These are phyloP conservation scores for Eucidaris tribuloides DNA, from an alignment of 35 echinoderm and acorn worm genomes.

Conservation along the genomic window DNA sequence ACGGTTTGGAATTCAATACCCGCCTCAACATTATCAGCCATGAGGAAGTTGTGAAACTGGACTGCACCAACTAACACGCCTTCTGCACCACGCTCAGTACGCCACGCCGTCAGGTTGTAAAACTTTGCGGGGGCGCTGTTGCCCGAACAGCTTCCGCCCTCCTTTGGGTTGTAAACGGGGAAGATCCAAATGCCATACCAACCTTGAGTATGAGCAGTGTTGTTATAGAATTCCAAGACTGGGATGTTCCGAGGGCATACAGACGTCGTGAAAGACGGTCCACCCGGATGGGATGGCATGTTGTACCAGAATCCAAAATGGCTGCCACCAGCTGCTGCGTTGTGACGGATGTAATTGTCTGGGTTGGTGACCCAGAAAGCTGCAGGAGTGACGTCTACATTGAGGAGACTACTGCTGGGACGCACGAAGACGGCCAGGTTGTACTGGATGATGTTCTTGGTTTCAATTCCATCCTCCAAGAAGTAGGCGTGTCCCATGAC, in stretches of 20 bases:
- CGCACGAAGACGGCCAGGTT: slow-evolving; percentile 86
- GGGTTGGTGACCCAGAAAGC: slow-evolving; percentile 96
- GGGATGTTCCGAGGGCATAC: slow-evolving; percentile 85
- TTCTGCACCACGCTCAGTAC: slow-evolving; percentile 86
- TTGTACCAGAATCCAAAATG: slow-evolving; percentile 99
- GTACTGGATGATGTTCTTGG: slow-evolving; percentile 78
- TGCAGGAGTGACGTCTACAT: slow-evolving; percentile 88
- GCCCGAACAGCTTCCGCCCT: slow-evolving; percentile 27
- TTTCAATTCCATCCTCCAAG: slow-evolving; percentile 94
- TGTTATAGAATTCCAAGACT: slow-evolving; percentile 84
- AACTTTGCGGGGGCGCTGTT: slow-evolving; percentile 53
- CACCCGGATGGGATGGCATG: slow-evolving; percentile 53
- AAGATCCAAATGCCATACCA: slow-evolving; percentile 99
- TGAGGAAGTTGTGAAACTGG: slow-evolving; percentile 88
- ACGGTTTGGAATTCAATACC: slow-evolving; percentile 80
- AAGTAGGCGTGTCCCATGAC: slow-evolving; percentile 96
- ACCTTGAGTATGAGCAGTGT: slow-evolving; percentile 72
- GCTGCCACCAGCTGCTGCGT: slow-evolving; percentile 93
- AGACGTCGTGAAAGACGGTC: slow-evolving; percentile 77
- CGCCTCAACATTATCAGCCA: slow-evolving; percentile 70
- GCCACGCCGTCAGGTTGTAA: slow-evolving; percentile 75
- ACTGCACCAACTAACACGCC: slow-evolving; percentile 62
- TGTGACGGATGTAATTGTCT: slow-evolving; percentile 88
- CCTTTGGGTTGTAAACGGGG: slow-evolving; percentile 68
- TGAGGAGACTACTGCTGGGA: slow-evolving; percentile 77